A percentile compares a stretch with the other conserved stretches of the same genome.
phyloP scores from a whole-genome alignment of 2,113 vertebrate genomes.

The Amazona guildingii region DNA sequence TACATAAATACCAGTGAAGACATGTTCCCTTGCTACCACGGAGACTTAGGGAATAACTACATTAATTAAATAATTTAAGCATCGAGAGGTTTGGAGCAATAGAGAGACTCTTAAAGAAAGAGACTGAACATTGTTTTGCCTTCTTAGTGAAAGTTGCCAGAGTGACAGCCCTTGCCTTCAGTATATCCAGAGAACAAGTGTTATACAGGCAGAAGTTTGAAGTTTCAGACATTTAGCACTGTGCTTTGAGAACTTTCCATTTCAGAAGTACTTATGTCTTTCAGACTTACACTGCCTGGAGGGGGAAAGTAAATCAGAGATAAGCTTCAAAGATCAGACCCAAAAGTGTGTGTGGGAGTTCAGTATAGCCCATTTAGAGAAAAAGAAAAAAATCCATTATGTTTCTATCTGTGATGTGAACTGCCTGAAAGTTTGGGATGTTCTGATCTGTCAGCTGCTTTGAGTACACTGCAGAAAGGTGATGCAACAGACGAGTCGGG shows the following conservation, averaged over 20 bases:
- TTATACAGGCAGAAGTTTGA: slow-evolving; percentile 49
- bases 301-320: slow-evolving; percentile 67
- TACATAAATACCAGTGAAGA: slow-evolving; percentile 12
- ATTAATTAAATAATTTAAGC: slow-evolving; percentile 62
- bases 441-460: slow-evolving; percentile 59
- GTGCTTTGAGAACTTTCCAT: slow-evolving; percentile 64
- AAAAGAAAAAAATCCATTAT: slow-evolving; percentile 61
- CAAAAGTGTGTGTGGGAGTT: slow-evolving; percentile 63
- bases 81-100: neutral
- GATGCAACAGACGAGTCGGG: slow-evolving; percentile 38
- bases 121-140: slow-evolving; percentile 36
- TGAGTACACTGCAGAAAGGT: slow-evolving; percentile 52
- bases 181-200: slow-evolving; percentile 43
- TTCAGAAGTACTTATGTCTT: slow-evolving; percentile 67
- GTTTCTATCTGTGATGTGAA: slow-evolving; percentile 63
- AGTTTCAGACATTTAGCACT: slow-evolving; percentile 53
- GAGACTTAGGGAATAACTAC: slow-evolving; percentile 33
- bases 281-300: slow-evolving; percentile 65
- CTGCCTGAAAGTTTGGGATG: slow-evolving; percentile 64
- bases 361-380: slow-evolving; percentile 61
- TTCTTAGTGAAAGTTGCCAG: slow-evolving; percentile 9
- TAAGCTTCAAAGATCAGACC: slow-evolving; percentile 70
- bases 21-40: neutral
- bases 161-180: slow-evolving; percentile 51
- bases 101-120: neutral